Evolutionary conservation across 2,113 vertebrate species (phyloP).

Genomic region (Phalacrocorax pelagicus): DNA sequence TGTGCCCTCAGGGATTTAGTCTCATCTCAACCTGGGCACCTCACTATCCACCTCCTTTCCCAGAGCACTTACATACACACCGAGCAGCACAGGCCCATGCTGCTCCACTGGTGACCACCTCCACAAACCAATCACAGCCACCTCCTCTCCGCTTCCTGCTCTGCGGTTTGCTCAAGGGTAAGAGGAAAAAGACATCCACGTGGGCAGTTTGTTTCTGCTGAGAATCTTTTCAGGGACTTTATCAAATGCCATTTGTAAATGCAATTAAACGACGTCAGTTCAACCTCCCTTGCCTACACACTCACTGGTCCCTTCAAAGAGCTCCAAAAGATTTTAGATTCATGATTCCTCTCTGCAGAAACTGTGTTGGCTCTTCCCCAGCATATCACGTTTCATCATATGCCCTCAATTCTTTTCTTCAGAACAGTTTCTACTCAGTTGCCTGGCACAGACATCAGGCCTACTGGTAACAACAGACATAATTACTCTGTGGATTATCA

Average conservation of each 20-base stretch:
- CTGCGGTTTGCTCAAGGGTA: not conserved
- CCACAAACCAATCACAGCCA: rapidly evolving
- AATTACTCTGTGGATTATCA: not conserved
- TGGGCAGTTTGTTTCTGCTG: not conserved
- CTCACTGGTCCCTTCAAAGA: not conserved
- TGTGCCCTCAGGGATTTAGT: not conserved
- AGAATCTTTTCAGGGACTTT: not conserved
- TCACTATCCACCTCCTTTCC: not conserved
- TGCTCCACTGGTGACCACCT: not conserved
- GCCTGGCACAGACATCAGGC: not conserved
- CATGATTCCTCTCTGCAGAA: not conserved
- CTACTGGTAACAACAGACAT: not conserved
- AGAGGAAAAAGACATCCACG: not conserved
- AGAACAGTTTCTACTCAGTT: not conserved
- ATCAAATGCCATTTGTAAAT: not conserved
- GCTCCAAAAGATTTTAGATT: not conserved
- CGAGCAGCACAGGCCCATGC: rapidly evolving
- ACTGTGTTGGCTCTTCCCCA: not conserved
- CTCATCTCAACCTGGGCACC: not conserved
- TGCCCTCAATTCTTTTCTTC: not conserved
- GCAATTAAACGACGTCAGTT: rapidly evolving
- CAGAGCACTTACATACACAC: rapidly evolving
- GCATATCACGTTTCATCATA: rapidly evolving
- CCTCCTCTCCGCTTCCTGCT: not conserved
- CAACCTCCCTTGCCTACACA: not conserved